Evolutionary conservation across 2,888 invertebrate species (phyloP), one percentile per base, ranked within the genome.

Genomic region (Linnaemya vulpina): DNA sequence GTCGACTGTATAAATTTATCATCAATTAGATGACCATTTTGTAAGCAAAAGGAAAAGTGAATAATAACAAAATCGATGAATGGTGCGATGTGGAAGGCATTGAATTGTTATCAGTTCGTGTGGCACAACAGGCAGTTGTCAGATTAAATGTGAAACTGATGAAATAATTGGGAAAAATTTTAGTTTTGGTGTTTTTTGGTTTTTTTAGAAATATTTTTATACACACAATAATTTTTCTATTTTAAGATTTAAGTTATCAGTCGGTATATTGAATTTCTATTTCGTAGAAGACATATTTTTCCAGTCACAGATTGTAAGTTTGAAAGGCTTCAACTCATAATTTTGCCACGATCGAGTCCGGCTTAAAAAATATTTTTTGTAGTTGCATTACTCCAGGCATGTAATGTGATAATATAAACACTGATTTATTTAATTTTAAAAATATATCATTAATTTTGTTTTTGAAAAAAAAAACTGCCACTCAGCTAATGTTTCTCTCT

Each of bases 21-120:
- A 81, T 81, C 84, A 84, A 84, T 84, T 84, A 81, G 81, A 77
- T 74, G 68, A 77, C 67, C 77, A 80, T 84, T 84, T 81, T 81
- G 77, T 68, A 58, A 71, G 67, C 55, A 55, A 38, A 46, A 60
- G 35, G 11, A 38, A 43, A 17, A 62, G 35, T 58, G 51, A 43
- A 40, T 40, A 30, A 58, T 22, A 60, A 9, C 25, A 17, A 30
- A 3, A 77, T 15, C 67, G 22, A 68, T 51, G 35, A 17, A 13
- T n/a, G 9, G 11, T 25, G 13, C 15, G 43, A 3, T 15, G 40
- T 22, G 62, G 62, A 13, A 22, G 43, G 38, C 3, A 40, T 43
- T 25, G 63, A 43, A n/a, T 43, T 8, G 40, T 25, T 63, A 8
- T 63, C 4, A 43, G 15, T 22, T 22, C 25, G 22, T 20, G 60